A percentile compares a stretch with the other conserved stretches of the same genome.
These are phyloP conservation scores for Troides aeacus DNA, from an alignment of 2,888 invertebrate genomes.

Conservation along the genomic window DNA sequence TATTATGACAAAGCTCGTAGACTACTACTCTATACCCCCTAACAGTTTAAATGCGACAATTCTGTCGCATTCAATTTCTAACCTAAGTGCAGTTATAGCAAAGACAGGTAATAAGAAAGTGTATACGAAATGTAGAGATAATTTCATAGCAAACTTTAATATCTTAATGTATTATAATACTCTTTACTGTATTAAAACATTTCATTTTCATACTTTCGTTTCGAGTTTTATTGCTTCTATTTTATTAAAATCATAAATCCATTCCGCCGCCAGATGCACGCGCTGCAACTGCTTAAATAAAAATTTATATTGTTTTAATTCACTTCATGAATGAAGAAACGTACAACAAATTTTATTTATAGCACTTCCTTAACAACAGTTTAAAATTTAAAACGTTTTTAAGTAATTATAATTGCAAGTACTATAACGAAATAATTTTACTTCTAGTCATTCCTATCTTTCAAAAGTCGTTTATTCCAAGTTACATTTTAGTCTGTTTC, in stretches of 20 bases:
- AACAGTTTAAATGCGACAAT: too few relatives aligned
- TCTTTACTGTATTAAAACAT: not conserved
- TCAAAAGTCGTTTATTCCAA: too few relatives aligned
- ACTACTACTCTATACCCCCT: too few relatives aligned
- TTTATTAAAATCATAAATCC: slow-evolving; percentile 24
- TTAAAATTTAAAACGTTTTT: not conserved
- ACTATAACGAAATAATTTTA: too few relatives aligned
- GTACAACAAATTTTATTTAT: not conserved
- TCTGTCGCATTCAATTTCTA: too few relatives aligned
- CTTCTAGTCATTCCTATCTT: too few relatives aligned
- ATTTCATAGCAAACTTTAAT: too few relatives aligned
- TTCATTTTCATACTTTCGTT: slow-evolving; percentile 1
- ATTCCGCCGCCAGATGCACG: slow-evolving; percentile 5
- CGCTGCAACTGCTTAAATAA: slow-evolving; percentile 12
- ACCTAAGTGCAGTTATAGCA: too few relatives aligned
- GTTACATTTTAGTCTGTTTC: too few relatives aligned
- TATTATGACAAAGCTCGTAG: too few relatives aligned
- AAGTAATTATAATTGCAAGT: not conserved
- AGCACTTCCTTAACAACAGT: not conserved
- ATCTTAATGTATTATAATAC: not conserved
- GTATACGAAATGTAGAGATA: too few relatives aligned
- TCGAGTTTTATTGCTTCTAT: slow-evolving; percentile 6
- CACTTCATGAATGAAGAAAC: not conserved
- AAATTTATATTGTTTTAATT: slow-evolving; percentile 10
- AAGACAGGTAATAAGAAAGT: too few relatives aligned